Conservation (phyloP, 2,888 invertebrate genomes). For the Metacarcinus magister region DNA sequence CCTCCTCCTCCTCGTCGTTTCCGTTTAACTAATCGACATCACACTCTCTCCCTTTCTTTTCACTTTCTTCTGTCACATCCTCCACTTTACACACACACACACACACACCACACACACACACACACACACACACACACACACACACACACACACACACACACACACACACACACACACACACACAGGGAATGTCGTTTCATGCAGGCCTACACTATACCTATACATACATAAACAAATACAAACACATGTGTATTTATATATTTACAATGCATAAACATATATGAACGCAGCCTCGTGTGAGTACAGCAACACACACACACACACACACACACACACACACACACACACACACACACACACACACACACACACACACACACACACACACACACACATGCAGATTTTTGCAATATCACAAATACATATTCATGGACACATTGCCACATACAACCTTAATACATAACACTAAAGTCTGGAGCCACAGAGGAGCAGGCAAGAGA, state of each 20-base stretch:
- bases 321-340: conserved; percentile 41
- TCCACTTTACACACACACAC: neutral
- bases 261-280: neutral
- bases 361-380: conserved; percentile 41
- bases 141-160: neutral
- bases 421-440: conserved; percentile 9
- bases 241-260: neutral
- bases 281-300: neutral
- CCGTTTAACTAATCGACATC: neutral
- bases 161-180: neutral
- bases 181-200: neutral
- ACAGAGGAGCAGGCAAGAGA: neutral
- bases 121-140: conserved; percentile 43
- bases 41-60: neutral
- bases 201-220: neutral
- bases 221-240: conserved; percentile 22
- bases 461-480: neutral
- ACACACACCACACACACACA: conserved; percentile 6
- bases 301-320: neutral
- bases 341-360: conserved; percentile 36
- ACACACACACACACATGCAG: neutral
- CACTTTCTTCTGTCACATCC: neutral
- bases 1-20: neutral
- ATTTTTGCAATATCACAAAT: conserved; percentile 13
- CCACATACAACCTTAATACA: neutral